A percentile compares a stretch with the other conserved stretches of the same genome.
Conservation (phyloP, 2,888 invertebrate species). For the Phoronis australis region DNA sequence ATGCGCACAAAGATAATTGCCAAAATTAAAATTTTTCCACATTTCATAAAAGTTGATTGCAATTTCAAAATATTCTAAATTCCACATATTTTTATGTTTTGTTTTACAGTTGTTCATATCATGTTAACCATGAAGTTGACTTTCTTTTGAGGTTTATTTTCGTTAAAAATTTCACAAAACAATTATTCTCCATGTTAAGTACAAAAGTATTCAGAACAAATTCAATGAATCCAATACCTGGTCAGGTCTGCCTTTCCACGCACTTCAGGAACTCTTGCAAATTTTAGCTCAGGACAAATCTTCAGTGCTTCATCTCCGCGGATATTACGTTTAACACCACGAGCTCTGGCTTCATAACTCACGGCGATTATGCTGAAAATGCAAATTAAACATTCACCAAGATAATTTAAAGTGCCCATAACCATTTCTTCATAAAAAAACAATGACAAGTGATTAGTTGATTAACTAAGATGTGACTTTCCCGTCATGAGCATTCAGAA, state of each 20-base stretch:
- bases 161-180: background rate
- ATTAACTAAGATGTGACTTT: no score
- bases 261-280: constrained; percentile 78
- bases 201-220: background rate
- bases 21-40: no score
- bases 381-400: no score
- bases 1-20: no score
- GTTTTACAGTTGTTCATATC: background rate
- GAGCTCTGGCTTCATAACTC: constrained; percentile 87
- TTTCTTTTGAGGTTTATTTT: background rate
- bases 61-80: no score
- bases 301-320: constrained; percentile 84
- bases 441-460: no score
- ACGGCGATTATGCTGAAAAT: constrained; percentile 84
- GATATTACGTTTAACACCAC: constrained; percentile 86
- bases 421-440: no score
- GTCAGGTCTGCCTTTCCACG: constrained; percentile 91
- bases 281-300: constrained; percentile 78
- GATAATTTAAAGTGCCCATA: no score
- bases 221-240: constrained; percentile 59
- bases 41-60: no score
- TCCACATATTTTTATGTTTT: background rate
- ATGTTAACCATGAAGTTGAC: background rate
- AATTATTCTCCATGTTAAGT: background rate
- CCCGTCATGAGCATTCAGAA: no score